Conservation (phyloP, 1,140 invertebrate genomes). For the Zaprionus ghesquierei region DNA sequence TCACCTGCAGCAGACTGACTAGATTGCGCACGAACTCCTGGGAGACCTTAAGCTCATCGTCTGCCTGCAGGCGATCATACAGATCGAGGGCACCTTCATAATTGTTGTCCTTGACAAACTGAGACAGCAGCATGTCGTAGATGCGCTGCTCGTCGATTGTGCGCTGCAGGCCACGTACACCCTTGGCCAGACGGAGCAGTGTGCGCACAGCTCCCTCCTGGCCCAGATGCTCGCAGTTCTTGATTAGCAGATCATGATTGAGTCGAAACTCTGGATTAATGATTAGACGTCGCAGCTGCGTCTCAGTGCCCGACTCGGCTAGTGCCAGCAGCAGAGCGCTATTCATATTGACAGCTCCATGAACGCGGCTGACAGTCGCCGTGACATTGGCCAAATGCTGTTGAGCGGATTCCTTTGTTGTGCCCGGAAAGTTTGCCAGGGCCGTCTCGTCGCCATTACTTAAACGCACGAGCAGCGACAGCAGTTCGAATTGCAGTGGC, state of each 20-base stretch:
- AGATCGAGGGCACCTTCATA: conserved; percentile 76
- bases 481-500: conserved; percentile 84
- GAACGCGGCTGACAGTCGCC: conserved; percentile 60
- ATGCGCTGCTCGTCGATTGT: conserved; percentile 75
- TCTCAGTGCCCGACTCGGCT: conserved; percentile 82
- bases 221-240: conserved; percentile 75
- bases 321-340: conserved; percentile 79
- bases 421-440: conserved; percentile 31
- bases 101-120: conserved; percentile 82
- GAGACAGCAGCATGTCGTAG: conserved; percentile 81
- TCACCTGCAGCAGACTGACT: conserved; percentile 67
- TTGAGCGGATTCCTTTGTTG: conserved; percentile 39
- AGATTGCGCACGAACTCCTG: conserved; percentile 74
- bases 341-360: conserved; percentile 77
- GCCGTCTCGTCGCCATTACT: conserved; percentile 57
- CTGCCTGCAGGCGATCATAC: conserved; percentile 76
- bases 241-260: conserved; percentile 68
- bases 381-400: conserved; percentile 81
- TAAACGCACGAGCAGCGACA: conserved; percentile 78
- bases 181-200: conserved; percentile 74
- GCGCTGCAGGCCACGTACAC: conserved; percentile 58
- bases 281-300: conserved; percentile 79
- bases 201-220: conserved; percentile 72
- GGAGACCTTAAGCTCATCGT: conserved; percentile 77
- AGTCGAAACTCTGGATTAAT: conserved; percentile 78